These are phyloP conservation scores for Protomyctophum bolini DNA, from an alignment of 2,113 vertebrate species.

Conservation along the genomic window DNA sequence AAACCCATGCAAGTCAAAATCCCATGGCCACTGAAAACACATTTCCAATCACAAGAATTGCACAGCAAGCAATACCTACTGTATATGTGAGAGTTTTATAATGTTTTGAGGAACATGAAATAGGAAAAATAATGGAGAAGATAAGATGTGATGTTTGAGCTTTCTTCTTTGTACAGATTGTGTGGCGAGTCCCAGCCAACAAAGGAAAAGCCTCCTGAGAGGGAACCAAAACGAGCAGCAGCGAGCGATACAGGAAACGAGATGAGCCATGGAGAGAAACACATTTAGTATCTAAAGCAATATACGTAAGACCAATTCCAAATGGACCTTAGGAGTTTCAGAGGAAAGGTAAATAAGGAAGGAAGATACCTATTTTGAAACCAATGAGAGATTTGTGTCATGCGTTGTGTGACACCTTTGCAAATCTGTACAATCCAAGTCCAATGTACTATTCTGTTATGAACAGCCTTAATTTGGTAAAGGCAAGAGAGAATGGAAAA, in stretches of 20 bases:
- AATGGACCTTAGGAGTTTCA: conserved; percentile 44
- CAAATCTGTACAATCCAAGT: no score
- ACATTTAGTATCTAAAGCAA: conserved; percentile 62
- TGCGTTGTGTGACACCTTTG: conserved; percentile 34
- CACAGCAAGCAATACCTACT: conserved; percentile 16
- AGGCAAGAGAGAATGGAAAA: conserved; percentile 42
- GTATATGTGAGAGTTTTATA: conserved; percentile 21
- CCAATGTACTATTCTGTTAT: conserved; percentile 65
- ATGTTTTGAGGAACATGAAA: conserved; percentile 29
- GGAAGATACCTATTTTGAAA: conserved; percentile 32
- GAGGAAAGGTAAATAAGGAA: conserved; percentile 59
- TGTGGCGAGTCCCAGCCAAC: conserved; percentile 53
- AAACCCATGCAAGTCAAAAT: neutral
- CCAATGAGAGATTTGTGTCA: conserved; percentile 49
- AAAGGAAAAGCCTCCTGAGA: conserved; percentile 60
- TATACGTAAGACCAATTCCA: conserved; percentile 39
- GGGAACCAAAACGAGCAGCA: conserved; percentile 40
- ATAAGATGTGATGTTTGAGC: conserved; percentile 37
- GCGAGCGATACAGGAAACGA: conserved; percentile 48
- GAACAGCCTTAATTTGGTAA: conserved; percentile 63
- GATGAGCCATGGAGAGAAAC: conserved; percentile 51
- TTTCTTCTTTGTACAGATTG: conserved; percentile 57
- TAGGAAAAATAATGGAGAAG: conserved; percentile 21
- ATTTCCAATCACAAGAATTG: conserved; percentile 34
- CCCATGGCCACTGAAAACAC: neutral